Evolutionary conservation across 92 coral and sea anemone species (phyloP), one percentile per base, ranked within the genome.

Genomic region (Porites cylindrica): DNA sequence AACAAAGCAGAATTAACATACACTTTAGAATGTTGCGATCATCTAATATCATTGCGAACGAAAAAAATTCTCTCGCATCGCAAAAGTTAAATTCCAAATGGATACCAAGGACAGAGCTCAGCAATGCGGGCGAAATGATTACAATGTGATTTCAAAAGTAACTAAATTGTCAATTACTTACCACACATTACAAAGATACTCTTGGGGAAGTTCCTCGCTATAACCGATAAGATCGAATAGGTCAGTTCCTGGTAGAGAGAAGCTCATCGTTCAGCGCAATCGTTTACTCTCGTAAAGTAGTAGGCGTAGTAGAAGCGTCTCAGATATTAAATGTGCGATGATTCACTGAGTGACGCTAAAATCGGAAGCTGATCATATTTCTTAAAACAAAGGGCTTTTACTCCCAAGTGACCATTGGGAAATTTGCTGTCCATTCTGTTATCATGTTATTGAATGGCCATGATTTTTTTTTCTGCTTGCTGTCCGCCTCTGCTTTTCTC

Each of bases 121-220:
- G 59, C 60, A 73, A 32, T 58, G 32, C 50, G 32, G 78, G 78
- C 50, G 32, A 1, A 32, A 73, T 58, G 29, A 32, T 12, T 32
- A 73, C 47, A 58, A 54, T 73, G 77, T 12, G 47, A 1, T 73
- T 3, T 32, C 6, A 32, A 32, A 32, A 9, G 62, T 2, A 9
- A 73, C 56, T 1, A 73, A 73, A 43, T 73, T 4, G 16, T 73
- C 58, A 43, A 16, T 47, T 38, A 2, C 78, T 73, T 73, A 73
- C 78, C 78, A 73, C 13, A 73, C 78, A 43, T 29, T 59, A 43
- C 78, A 75, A 62, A 75, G 63, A 64, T 51, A 75, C 53, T 75
- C 63, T 24, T 32, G 51, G 51, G 63, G 63, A 50, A 75, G 63
- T 23, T 75, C 79, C 17, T 51, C 29, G 79, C 63, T 19, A 62